A percentile compares a stretch with the other conserved stretches of the same genome.
Evolutionary conservation across 30 jellyfish, hydroid and myxozoan species (phyloP).

Genomic region (Kudoa iwatai): DNA sequence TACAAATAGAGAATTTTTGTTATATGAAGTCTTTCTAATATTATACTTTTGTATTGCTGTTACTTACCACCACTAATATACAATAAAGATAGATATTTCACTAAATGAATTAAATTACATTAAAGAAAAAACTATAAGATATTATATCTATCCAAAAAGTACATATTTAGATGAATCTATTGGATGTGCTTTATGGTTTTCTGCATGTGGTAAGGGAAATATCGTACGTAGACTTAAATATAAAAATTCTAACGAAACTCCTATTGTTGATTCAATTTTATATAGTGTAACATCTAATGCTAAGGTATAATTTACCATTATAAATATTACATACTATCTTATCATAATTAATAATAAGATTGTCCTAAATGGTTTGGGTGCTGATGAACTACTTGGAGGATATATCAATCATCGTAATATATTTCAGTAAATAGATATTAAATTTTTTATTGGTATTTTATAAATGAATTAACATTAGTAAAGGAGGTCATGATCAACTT

Average conservation of each 20-base stretch:
- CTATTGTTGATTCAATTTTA: too few species aligned
- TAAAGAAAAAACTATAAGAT: constrained; percentile 9
- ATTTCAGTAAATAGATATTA: constrained; percentile 11
- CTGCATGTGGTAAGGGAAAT: constrained; percentile 46
- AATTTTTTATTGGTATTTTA: too few species aligned
- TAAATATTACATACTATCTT: background rate
- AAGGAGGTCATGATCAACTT: too few species aligned
- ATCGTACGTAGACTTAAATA: constrained; percentile 11
- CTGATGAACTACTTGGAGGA: constrained; percentile 91
- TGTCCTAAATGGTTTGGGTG: constrained; percentile 67
- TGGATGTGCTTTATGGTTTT: constrained; percentile 89
- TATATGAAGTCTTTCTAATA: too few species aligned
- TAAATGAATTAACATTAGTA: too few species aligned
- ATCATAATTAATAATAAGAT: constrained; percentile 6
- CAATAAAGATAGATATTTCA: too few species aligned
- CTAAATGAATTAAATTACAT: too few species aligned
- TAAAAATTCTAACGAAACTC: too few species aligned
- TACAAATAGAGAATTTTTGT: too few species aligned
- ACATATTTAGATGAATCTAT: constrained; percentile 53
- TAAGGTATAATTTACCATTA: too few species aligned
- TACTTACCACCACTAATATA: too few species aligned
- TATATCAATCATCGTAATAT: constrained; percentile 52
- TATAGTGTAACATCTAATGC: background rate
- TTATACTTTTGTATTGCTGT: too few species aligned
- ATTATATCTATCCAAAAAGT: constrained; percentile 18